These are phyloP conservation scores for Harpagifer antarcticus DNA, from an alignment of 2,797 vertebrate species.

Conservation along the genomic window DNA sequence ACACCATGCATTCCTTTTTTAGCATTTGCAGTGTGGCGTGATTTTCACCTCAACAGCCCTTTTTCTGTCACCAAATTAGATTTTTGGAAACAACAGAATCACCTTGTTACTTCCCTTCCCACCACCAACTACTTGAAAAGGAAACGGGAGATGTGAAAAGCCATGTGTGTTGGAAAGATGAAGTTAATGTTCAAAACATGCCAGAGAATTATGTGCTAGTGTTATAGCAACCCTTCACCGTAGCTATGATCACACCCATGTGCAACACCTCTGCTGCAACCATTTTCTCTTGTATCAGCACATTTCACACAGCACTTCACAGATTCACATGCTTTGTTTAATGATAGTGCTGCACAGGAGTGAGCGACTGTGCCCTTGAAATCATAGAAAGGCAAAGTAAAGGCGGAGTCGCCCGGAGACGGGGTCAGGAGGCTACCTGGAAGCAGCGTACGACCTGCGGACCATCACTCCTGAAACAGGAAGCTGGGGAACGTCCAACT, in stretches of 20 bases:
- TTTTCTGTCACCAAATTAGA: slow-evolving; percentile 31
- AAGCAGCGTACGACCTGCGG: slow-evolving; percentile 78
- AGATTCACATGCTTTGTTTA: slow-evolving; percentile 10
- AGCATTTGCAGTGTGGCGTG: slow-evolving; percentile 7
- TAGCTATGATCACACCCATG: slow-evolving; percentile 44
- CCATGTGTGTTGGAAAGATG: slow-evolving; percentile 35
- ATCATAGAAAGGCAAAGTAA: slow-evolving; percentile 51
- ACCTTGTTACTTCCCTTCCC: slow-evolving; percentile 29
- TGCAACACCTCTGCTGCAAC: slow-evolving; percentile 68
- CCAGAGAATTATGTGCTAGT: slow-evolving; percentile 30
- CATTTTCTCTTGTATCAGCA: background rate
- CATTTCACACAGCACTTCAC: background rate
- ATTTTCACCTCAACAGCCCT: slow-evolving; percentile 20
- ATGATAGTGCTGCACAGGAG: slow-evolving; percentile 68
- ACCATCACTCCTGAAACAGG: slow-evolving; percentile 71
- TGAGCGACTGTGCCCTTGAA: slow-evolving; percentile 45
- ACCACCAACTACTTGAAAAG: slow-evolving; percentile 46
- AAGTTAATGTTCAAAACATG: slow-evolving; percentile 19
- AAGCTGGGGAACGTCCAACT: slow-evolving; percentile 68
- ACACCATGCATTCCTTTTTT: slow-evolving; percentile 56
- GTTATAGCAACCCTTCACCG: slow-evolving; percentile 63
- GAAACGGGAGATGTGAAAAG: slow-evolving; percentile 28
- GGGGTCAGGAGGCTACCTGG: slow-evolving; percentile 78
- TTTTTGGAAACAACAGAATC: slow-evolving; percentile 29
- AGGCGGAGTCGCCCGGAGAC: slow-evolving; percentile 41